A percentile compares a stretch with the other conserved stretches of the same genome.
Conservation (phyloP, 2,888 invertebrate genomes). For the Hoplodrina blanda region DNA sequence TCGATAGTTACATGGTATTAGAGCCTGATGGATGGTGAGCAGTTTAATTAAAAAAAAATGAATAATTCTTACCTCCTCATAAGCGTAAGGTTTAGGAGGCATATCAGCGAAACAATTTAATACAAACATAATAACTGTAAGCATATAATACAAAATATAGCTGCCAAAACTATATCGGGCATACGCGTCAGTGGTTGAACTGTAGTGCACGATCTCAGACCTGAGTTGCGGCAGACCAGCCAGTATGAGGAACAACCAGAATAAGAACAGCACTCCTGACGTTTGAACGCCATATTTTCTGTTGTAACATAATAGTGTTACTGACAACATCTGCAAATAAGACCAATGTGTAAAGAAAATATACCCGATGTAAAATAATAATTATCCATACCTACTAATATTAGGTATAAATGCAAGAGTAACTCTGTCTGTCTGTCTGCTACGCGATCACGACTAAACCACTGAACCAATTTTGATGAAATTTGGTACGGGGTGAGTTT, state of each 20-base stretch:
- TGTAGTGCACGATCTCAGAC: slow-evolving; percentile 87
- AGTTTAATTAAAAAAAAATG: background rate
- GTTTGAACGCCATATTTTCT: slow-evolving; percentile 95
- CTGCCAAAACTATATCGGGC: slow-evolving; percentile 92
- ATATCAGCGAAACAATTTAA: slow-evolving; percentile 95
- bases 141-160: slow-evolving; percentile 94
- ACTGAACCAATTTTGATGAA: no score
- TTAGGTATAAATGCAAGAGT: no score
- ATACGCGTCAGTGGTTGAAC: slow-evolving; percentile 84
- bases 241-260: slow-evolving; percentile 95
- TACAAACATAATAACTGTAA: slow-evolving; percentile 92
- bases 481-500: no score
- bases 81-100: slow-evolving; percentile 92
- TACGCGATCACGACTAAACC: no score
- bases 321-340: slow-evolving; percentile 92
- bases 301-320: slow-evolving; percentile 94
- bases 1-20: background rate
- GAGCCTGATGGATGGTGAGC: background rate
- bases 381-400: no score
- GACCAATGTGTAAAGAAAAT: background rate
- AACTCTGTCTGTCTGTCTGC: no score
- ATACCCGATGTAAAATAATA: no score
- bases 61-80: slow-evolving; percentile 89
- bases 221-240: slow-evolving; percentile 94
- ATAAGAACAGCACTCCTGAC: slow-evolving; percentile 96